These are phyloP conservation scores for Poeciliopsis retropinna DNA, from an alignment of 2,113 vertebrate genomes.

Conservation along the genomic window DNA sequence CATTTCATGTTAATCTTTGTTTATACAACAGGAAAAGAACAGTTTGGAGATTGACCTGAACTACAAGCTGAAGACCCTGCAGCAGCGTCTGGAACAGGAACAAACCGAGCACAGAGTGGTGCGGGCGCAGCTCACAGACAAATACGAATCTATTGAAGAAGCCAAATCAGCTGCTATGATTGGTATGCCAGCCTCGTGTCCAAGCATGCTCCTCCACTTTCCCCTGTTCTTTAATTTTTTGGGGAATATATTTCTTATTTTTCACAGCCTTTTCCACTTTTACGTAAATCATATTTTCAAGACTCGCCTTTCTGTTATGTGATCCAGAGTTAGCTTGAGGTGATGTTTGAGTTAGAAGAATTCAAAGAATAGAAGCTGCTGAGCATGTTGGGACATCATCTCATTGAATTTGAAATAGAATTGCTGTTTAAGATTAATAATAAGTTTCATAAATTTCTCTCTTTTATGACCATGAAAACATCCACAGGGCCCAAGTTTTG, in stretches of 20 bases:
- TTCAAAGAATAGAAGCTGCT: slow-evolving; percentile 36
- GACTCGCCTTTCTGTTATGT: slow-evolving; percentile 13
- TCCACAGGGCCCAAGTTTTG: too few relatives aligned
- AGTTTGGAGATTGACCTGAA: slow-evolving; percentile 97
- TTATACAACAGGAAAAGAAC: slow-evolving; percentile 90
- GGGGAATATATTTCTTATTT: background rate
- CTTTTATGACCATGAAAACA: too few relatives aligned
- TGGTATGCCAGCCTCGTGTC: slow-evolving; percentile 80
- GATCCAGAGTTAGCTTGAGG: slow-evolving; percentile 32
- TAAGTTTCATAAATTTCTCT: too few relatives aligned
- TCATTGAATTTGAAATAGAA: slow-evolving; percentile 38
- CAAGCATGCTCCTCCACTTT: slow-evolving; percentile 13
- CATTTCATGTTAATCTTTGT: background rate
- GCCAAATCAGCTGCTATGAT: slow-evolving; percentile 94
- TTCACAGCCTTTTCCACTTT: background rate
- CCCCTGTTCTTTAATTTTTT: background rate
- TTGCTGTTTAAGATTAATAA: too few relatives aligned
- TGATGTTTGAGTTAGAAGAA: slow-evolving; percentile 41
- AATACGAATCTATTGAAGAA: slow-evolving; percentile 96
- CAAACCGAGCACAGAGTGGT: slow-evolving; percentile 93
- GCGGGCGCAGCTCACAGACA: slow-evolving; percentile 93
- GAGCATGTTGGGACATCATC: slow-evolving; percentile 49
- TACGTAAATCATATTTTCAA: background rate
- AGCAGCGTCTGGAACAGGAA: slow-evolving; percentile 95
- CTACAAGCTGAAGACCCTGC: slow-evolving; percentile 94